Evolutionary conservation across 2,113 vertebrate species (phyloP).

Genomic region (Raja brachyura): DNA sequence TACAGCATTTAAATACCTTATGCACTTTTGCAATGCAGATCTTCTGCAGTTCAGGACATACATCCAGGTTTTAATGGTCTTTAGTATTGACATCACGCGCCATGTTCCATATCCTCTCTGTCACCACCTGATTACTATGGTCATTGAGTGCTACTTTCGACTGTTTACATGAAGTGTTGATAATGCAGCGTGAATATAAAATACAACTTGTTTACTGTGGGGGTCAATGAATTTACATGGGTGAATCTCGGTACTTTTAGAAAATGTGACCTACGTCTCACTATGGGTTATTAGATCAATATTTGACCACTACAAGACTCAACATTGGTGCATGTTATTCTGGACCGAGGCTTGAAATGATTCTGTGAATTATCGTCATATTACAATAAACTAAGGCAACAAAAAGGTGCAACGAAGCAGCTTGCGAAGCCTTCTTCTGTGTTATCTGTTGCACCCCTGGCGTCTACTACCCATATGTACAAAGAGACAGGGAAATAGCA

Average conservation of each 20-base stretch:
- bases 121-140: conserved; percentile 12
- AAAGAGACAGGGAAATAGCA: too few relatives aligned
- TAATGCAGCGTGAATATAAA: neutral
- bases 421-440: too few relatives aligned
- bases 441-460: too few relatives aligned
- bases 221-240: neutral
- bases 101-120: neutral
- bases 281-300: neutral
- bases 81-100: neutral
- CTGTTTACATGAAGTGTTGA: conserved; percentile 22
- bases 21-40: conserved; percentile 16
- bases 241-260: neutral
- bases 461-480: too few relatives aligned
- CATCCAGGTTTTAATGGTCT: neutral
- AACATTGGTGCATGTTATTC: neutral
- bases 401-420: neutral
- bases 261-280: neutral
- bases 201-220: neutral
- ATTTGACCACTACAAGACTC: neutral
- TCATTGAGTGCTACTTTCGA: neutral
- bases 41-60: conserved; percentile 3
- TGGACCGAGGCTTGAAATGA: neutral
- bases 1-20: conserved; percentile 34
- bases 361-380: neutral
- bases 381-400: neutral